phyloP scores from a whole-genome alignment of 1,140 invertebrate genomes.

The Bactericera cockerelli region DNA sequence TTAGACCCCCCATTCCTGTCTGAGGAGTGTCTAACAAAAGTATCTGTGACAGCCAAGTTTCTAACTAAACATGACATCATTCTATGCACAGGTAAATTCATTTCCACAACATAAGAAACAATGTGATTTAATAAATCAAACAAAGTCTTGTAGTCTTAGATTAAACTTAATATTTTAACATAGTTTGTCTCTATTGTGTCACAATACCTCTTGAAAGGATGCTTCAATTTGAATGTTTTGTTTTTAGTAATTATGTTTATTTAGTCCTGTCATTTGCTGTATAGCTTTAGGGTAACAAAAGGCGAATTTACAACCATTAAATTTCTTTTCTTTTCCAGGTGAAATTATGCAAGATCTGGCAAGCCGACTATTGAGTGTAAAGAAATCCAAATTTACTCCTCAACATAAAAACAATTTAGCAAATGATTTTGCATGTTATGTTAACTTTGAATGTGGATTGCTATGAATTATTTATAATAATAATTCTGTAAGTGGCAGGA shows the following conservation, averaged over 20 bases:
- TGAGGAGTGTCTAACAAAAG: constrained; percentile 80
- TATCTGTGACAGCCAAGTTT: constrained; percentile 57
- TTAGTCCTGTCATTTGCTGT: too few relatives aligned
- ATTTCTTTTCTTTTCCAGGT: constrained; percentile 42
- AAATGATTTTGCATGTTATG: constrained; percentile 81
- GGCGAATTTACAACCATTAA: too few relatives aligned
- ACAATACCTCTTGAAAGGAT: too few relatives aligned
- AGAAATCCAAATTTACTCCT: constrained; percentile 55
- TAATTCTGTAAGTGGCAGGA: too few relatives aligned
- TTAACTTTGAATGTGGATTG: constrained; percentile 47
- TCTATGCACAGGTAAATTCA: constrained; percentile 65
- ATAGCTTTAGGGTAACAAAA: too few relatives aligned
- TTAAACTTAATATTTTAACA: too few relatives aligned
- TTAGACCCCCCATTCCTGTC: constrained; percentile 90
- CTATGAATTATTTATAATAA: background rate
- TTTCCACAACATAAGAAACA: constrained; percentile 5
- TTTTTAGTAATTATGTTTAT: too few relatives aligned
- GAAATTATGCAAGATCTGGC: constrained; percentile 58
- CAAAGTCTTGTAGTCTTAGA: too few relatives aligned
- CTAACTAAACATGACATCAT: constrained; percentile 67
- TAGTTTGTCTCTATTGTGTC: too few relatives aligned
- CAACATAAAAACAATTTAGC: constrained; percentile 74
- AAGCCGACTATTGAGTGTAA: constrained; percentile 42
- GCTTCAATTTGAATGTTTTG: too few relatives aligned
- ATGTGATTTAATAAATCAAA: too few relatives aligned